Evolutionary conservation across 2,113 vertebrate genomes (phyloP), one percentile per base, ranked within the genome.

Genomic region (Pygoscelis antarcticus): DNA sequence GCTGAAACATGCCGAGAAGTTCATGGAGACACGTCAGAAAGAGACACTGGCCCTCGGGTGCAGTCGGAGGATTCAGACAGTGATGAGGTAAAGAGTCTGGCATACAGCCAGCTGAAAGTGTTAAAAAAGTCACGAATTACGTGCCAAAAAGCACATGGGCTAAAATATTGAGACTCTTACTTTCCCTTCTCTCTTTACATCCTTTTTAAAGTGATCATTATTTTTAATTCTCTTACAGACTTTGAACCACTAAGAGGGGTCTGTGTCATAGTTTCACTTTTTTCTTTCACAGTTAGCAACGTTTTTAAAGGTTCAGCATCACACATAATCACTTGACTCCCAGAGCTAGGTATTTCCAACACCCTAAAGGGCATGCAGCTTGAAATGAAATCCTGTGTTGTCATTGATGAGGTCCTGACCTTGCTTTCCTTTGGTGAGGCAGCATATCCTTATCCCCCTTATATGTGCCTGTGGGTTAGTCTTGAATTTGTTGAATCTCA

Each of bases 1-100:
- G 78, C 97, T 99, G 78, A 99, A 97, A 69, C 99, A 99, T 1
- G 72, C 98, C 29, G 99, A 99, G 97, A 99, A 98, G 58, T 99
- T 99, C 96, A 96, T 99, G 29, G 99, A 99, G 96, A 98, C 99
- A 0, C 98, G 98, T 5, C 98, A 97, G 76, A 98, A 96, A 76
- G 98, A 99, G 81, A 69, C 85, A 3, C 94, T 99, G 91, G 98
- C 99, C 36, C 89, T 90, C 0, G 99, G 98, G 74, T 99, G 99
- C 85, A 98, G 99, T 80, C 98, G 97, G 88, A 98, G 99, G 70
- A 97, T 99, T 89, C 98, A 99, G 94, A 99, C 89, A 82, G 97
- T 99, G 20, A 97, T 99, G 92, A 99, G 99, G 99, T 99, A 98
- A 97, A 61, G 4, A 15, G n/a, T 16, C 46, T 4, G 6, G 16